Conservation (phyloP, 2,888 invertebrate genomes). For the Lottia scabra region DNA sequence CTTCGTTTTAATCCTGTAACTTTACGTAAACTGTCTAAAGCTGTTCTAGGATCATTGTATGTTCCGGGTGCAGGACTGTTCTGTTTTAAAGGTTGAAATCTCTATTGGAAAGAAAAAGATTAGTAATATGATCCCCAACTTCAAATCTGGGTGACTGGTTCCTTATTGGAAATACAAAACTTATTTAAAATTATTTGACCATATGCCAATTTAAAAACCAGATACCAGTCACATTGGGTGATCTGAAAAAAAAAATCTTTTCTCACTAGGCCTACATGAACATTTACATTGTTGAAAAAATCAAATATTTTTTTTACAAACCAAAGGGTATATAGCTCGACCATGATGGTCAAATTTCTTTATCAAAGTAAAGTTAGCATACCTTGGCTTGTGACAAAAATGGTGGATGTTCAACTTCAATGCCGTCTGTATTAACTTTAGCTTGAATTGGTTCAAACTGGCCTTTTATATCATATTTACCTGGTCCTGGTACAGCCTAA, state of each 20-base stretch:
- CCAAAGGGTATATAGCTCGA: no score
- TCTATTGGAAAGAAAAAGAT: constrained; percentile 40
- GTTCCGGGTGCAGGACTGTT: constrained; percentile 64
- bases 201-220: no score
- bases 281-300: no score
- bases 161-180: no score
- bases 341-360: no score
- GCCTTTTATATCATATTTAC: constrained; percentile 65
- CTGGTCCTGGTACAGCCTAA: constrained; percentile 67
- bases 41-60: constrained; percentile 67
- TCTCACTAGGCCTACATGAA: no score
- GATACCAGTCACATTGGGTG: no score
- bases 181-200: no score
- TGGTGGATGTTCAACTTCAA: constrained; percentile 68
- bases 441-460: constrained; percentile 57
- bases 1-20: constrained; percentile 66
- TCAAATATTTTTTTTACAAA: no score
- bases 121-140: no score
- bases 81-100: constrained; percentile 55
- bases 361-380: not conserved
- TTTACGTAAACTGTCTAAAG: constrained; percentile 59
- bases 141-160: no score
- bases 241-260: no score
- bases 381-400: constrained; percentile 68
- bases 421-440: constrained; percentile 63